Conservation (phyloP, 2,888 invertebrate species). For the Oxyteleia sp. region DNA sequence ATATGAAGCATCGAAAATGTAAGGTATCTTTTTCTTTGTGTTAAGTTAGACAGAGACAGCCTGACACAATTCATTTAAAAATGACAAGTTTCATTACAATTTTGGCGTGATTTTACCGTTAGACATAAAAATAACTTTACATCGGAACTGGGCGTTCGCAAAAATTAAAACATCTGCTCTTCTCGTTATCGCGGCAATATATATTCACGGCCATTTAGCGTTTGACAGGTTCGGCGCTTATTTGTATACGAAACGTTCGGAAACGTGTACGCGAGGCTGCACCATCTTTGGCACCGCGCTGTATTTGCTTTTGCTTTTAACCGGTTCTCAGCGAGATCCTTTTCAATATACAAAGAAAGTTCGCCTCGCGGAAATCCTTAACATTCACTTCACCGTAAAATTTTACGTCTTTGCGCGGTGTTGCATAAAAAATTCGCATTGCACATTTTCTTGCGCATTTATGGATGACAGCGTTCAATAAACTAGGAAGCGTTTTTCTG, state of each 20-base stretch:
- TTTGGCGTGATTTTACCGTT: too few relatives aligned
- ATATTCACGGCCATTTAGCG: slow-evolving; percentile 19
- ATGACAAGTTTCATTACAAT: too few relatives aligned
- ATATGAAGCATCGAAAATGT: too few relatives aligned
- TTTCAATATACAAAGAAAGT: slow-evolving; percentile 57
- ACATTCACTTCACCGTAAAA: slow-evolving; percentile 20
- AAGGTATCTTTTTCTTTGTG: too few relatives aligned
- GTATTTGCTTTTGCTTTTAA: slow-evolving; percentile 71
- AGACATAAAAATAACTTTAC: slow-evolving; percentile 12
- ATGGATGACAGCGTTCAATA: background rate
- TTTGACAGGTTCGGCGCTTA: slow-evolving; percentile 22
- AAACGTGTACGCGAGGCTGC: slow-evolving; percentile 42
- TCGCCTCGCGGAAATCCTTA: slow-evolving; percentile 42
- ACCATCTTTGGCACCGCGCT: slow-evolving; percentile 38
- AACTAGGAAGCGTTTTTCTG: background rate
- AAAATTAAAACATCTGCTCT: slow-evolving; percentile 51
- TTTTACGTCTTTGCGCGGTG: slow-evolving; percentile 16
- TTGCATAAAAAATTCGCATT: slow-evolving; percentile 8
- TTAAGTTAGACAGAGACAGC: too few relatives aligned
- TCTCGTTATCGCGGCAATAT: slow-evolving; percentile 23
- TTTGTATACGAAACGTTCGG: slow-evolving; percentile 58
- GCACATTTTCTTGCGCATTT: background rate
- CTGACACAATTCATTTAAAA: too few relatives aligned
- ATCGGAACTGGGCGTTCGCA: slow-evolving; percentile 20
- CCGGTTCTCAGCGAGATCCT: slow-evolving; percentile 58